Base-by-base conservation (phyloP, 2,888 invertebrate species). In the Scaptomyza parva region DNA sequence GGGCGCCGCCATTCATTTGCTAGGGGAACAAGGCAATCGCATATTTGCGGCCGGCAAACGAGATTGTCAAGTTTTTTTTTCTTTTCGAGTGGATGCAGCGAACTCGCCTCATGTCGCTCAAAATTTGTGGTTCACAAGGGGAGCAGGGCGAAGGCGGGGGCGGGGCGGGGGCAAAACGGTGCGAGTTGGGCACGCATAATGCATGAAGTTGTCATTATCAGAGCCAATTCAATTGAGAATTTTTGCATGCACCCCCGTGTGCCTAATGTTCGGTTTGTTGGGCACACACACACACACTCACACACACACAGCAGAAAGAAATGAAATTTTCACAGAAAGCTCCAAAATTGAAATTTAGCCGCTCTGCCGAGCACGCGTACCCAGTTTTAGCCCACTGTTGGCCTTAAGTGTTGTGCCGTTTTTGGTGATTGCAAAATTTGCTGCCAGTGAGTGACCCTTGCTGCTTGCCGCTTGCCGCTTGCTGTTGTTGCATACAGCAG, bases 201-300 rank as follows among this genome's bases (percentile, higher is more conserved):
- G 83, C 81, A 78, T 78, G 77, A 81, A 75, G 76, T 83, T 88
- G 86, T 85, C 89, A 87, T 85, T 86, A 86, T 79, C 90, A 88
- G 86, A 78, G 85, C 75, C 86, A 87, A 87, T 90, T 88, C 78
- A 87, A 85, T 88, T 76, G 76, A 89, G 81, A 87, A 81, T 85
- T 89, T 89, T 83, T 70, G 47, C 30, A 17, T 37, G 37, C 17
- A 5, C 14, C 3, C 14, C 37, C 17, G 17, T 37, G 77, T 80
- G 78, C 77, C 78, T 84, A 89, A 86, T 88, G 78, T 76, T 72
- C 45, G 59, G 51, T 66, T 58, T 24, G 65, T 50, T 37, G 20
- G 28, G 12, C 41, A 47, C 1, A 2, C 22, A 22, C 5, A 22
- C 65, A 53, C 48, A 41, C 54, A 44, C n/a, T n/a, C n/a, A 63